Evolutionary conservation across 2,113 vertebrate species (phyloP).

Genomic region (Piaya cayana): DNA sequence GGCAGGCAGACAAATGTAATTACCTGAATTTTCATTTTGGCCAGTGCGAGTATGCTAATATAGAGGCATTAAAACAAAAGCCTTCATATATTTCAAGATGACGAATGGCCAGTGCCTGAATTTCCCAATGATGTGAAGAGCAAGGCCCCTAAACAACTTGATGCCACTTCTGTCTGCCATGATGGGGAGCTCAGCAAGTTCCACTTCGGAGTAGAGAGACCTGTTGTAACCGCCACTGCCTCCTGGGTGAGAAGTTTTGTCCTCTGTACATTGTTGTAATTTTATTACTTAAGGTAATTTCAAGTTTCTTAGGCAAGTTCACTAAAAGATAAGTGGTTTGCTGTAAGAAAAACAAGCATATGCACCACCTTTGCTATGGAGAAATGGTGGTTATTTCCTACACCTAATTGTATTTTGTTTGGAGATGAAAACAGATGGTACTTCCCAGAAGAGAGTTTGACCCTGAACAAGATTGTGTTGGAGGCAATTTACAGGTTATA

Average conservation of each 20-base stretch:
- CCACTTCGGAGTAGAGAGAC: neutral
- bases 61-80: neutral
- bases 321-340: neutral
- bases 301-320: neutral
- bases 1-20: neutral
- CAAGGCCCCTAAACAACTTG: neutral
- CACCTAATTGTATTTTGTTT: neutral
- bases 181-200: neutral
- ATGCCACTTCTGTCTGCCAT: neutral
- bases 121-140: neutral
- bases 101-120: neutral
- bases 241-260: neutral
- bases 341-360: neutral
- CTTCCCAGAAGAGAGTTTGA: conserved; percentile 22
- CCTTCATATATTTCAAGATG: neutral
- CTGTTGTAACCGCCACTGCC: neutral
- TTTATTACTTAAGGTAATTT: neutral
- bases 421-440: neutral
- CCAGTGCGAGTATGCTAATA: neutral
- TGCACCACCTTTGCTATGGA: neutral
- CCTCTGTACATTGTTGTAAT: neutral
- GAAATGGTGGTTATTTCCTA: neutral
- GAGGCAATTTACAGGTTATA: conserved; percentile 17
- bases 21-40: neutral
- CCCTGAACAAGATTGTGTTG: neutral